A percentile compares a stretch with the other conserved stretches of the same genome.
Conservation (phyloP, 2,113 vertebrate genomes). For the Excalfactoria chinensis region DNA sequence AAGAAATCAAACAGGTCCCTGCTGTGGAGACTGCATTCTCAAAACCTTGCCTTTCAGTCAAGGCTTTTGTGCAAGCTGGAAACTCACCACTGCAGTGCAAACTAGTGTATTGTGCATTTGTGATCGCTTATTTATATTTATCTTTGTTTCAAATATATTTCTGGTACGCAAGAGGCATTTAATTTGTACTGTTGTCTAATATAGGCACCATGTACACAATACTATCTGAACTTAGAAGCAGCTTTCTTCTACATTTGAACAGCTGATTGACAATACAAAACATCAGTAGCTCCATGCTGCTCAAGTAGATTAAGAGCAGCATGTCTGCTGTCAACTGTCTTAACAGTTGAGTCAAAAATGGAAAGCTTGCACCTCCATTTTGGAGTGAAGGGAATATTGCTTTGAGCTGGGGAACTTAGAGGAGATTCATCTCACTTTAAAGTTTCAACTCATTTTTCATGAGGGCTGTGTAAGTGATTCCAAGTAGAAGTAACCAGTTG, state of each 20-base stretch:
- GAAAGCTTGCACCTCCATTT: not conserved
- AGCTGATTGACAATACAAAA: not conserved
- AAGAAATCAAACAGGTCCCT: not conserved
- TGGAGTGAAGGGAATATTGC: not conserved
- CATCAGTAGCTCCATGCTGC: not conserved
- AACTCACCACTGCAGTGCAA: not conserved
- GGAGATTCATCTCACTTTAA: not conserved
- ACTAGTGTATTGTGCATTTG: not conserved
- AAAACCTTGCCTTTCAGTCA: not conserved
- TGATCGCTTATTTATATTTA: not conserved
- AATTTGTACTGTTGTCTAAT: not conserved
- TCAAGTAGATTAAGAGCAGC: not conserved
- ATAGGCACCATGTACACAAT: not conserved
- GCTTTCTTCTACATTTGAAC: not conserved
- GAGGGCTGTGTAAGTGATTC: not conserved
- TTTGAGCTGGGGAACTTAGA: not conserved
- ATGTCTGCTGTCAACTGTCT: not conserved
- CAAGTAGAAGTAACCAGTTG: not conserved
- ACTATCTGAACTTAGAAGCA: not conserved
- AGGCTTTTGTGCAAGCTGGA: not conserved
- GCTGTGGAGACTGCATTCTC: not conserved
- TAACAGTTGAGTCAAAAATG: not conserved
- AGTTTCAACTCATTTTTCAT: not conserved
- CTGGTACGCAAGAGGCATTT: not conserved
- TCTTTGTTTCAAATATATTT: not conserved